Conservation (phyloP, 2,113 vertebrate genomes). For the Panthera uncia region DNA sequence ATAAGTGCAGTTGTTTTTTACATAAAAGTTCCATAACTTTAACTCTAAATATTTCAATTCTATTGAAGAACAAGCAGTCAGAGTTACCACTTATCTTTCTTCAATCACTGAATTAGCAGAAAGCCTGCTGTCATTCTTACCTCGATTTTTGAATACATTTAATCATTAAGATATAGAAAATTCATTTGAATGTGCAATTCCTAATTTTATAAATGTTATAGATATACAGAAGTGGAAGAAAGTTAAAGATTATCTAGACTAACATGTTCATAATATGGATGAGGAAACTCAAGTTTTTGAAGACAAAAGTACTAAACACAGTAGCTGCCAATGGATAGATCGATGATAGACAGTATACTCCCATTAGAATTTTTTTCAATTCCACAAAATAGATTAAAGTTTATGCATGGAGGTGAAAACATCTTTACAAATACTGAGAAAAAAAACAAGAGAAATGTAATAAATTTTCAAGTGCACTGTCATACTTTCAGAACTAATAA, state of each 20-base stretch:
- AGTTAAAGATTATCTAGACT: neutral
- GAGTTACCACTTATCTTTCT: neutral
- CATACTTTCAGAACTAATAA: constrained; percentile 11
- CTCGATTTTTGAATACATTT: neutral
- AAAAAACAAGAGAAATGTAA: neutral
- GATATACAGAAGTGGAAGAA: neutral
- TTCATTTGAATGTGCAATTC: neutral
- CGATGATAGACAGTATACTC: neutral
- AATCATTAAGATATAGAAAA: neutral
- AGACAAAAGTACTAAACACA: neutral
- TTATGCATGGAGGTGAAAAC: neutral
- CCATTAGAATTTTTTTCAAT: neutral
- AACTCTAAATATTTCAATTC: neutral
- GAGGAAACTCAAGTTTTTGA: neutral
- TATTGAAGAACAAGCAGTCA: neutral
- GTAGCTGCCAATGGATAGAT: neutral
- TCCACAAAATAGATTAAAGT: neutral
- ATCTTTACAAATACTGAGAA: neutral
- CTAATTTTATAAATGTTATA: neutral
- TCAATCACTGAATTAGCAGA: neutral
- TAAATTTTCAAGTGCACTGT: neutral
- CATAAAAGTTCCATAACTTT: neutral
- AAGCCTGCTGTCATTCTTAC: neutral
- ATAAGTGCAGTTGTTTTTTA: neutral
- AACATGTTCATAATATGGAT: neutral